A percentile compares a stretch with the other conserved stretches of the same genome.
These are phyloP conservation scores for Trogon surrucura DNA, from an alignment of 2,113 vertebrate species.

Conservation along the genomic window DNA sequence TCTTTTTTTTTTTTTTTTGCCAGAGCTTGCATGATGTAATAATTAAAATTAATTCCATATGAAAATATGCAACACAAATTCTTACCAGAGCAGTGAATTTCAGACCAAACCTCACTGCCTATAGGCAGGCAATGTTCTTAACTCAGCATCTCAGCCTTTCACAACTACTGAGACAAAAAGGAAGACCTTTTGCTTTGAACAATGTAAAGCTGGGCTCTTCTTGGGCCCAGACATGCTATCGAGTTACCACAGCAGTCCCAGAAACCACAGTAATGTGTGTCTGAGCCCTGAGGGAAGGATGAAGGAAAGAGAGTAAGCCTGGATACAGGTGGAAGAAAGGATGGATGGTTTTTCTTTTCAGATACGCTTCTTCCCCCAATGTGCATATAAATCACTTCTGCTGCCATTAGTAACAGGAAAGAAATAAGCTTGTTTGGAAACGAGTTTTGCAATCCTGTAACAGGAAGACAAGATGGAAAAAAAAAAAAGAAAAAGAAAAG, in stretches of 20 bases:
- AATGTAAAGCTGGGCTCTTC: neutral
- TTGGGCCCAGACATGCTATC: neutral
- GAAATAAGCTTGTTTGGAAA: slow-evolving; percentile 22
- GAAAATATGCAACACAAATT: neutral
- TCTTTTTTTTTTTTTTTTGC: neutral
- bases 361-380: neutral
- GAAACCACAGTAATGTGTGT: neutral
- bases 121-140: neutral
- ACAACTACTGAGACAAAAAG: neutral
- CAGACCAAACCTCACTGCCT: neutral
- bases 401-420: slow-evolving; percentile 38
- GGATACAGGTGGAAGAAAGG: slow-evolving; percentile 2
- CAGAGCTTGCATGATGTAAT: neutral
- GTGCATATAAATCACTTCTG: slow-evolving; percentile 28
- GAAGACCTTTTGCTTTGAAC: neutral
- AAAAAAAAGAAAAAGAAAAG: neutral
- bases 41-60: slow-evolving; percentile 37
- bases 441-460: slow-evolving; percentile 28
- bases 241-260: slow-evolving; percentile 3
- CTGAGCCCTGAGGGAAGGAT: neutral
- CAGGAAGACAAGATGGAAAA: neutral
- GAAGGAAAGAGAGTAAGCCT: neutral
- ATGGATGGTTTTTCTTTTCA: neutral
- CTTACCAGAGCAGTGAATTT: neutral
- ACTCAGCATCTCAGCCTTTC: neutral